Evolutionary conservation across 2,113 vertebrate species (phyloP), one percentile per base, ranked within the genome.

Genomic region (Epinephelus fuscoguttatus): DNA sequence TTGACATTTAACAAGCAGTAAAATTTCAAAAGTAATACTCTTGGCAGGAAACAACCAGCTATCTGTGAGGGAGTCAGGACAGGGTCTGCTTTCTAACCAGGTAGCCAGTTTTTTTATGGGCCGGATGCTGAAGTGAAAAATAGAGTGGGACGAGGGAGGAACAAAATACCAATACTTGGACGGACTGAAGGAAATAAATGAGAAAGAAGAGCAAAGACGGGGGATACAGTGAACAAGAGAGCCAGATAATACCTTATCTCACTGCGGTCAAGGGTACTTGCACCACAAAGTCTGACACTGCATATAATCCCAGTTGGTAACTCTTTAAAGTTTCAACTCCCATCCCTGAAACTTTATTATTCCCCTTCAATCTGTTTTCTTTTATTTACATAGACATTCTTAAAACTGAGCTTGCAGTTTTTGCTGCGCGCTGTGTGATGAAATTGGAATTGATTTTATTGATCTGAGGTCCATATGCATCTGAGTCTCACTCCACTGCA

Each of bases 361-460:
- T 84, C 37, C 47, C 3, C 78, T 47, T 77, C 23, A 55, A 52
- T 67, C 37, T 55, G 25, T 82, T 81, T 84, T 61, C 75, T 80
- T 73, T 68, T 89, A 93, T 92, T 92, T 89, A 78, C 70, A 90
- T 88, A 87, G 68, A 79, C 76, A 81, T 82, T 87, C 79, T 81
- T 84, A 63, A 87, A 84, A 85, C 75, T 81, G 78, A 92, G 86
- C 75, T 85, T 92, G 82, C 88, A 92, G 75, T 69, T 72, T 85
- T 87, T 88, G 78, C 82, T 30, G 63, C 30, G 15, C 47, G 19
- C 82, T 23, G 72, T 82, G 73, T 61, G 69, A 88, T 87, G 87
- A 90, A 91, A 91, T 92, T 90, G 77, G 70, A 89, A 90, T 90
- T 81, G 91, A 91, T 91, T 91, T 89, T 84, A 91, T 92, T 25